These are phyloP conservation scores for Amblyopsis hoosieri DNA, from an alignment of 2,797 vertebrate species.

Conservation along the genomic window DNA sequence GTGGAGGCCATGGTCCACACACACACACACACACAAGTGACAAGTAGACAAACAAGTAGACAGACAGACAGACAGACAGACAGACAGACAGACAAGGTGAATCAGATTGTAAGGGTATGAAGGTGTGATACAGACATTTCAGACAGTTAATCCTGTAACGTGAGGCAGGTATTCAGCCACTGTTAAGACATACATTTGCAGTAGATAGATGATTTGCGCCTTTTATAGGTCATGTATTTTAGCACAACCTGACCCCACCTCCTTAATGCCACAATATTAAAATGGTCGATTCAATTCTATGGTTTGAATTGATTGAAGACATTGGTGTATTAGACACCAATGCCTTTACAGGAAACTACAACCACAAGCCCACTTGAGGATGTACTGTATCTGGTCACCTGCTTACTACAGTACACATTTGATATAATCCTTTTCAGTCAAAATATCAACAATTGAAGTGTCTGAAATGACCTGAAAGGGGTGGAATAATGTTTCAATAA, in stretches of 20 bases:
- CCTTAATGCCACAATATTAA: slow-evolving; percentile 36
- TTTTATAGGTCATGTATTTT: slow-evolving; percentile 35
- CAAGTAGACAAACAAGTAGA: not conserved
- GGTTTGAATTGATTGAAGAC: slow-evolving; percentile 29
- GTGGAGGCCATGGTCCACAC: slow-evolving; percentile 1
- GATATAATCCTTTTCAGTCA: too few relatives aligned
- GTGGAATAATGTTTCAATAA: too few relatives aligned
- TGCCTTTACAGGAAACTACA: not conserved
- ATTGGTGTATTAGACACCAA: slow-evolving; percentile 9
- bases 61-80: slow-evolving; percentile 1
- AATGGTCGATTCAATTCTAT: slow-evolving; percentile 9
- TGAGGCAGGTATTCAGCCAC: slow-evolving; percentile 20
- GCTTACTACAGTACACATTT: too few relatives aligned
- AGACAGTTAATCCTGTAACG: slow-evolving; percentile 39
- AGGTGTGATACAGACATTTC: slow-evolving; percentile 24
- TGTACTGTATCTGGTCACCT: too few relatives aligned
- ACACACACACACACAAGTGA: not conserved
- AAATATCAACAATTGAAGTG: too few relatives aligned
- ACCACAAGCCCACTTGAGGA: not conserved
- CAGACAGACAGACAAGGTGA: slow-evolving; percentile 4
- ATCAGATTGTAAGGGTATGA: slow-evolving; percentile 3
- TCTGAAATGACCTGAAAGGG: too few relatives aligned
- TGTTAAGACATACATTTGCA: slow-evolving; percentile 33
- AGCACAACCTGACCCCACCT: slow-evolving; percentile 26
- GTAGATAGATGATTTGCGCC: slow-evolving; percentile 15